Evolutionary conservation across 2,797 vertebrate genomes (phyloP), one percentile per base, ranked within the genome.

Genomic region (Balearica regulorum): DNA sequence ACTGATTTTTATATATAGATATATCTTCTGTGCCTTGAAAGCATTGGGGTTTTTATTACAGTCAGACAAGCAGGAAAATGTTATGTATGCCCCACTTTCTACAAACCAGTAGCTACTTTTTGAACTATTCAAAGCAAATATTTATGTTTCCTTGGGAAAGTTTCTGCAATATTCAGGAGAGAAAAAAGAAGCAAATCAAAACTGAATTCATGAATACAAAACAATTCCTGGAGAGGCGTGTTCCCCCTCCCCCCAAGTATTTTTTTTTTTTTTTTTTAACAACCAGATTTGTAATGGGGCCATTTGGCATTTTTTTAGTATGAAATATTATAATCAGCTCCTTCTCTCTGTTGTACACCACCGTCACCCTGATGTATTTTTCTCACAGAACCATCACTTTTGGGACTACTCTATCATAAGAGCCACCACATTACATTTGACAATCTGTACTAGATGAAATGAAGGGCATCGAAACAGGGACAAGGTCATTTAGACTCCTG

Each of bases 391-490:
- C 81, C 87, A 94, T 84, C 91, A 89, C 94, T 96, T 93, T 90
- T 68, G 77, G 73, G 89, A 96, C 90, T 96, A 73, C 70, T 97
- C 53, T 61, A 90, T 95, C 94, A 25, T 70, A 90, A 90, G 46
- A 95, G 89, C 77, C 70, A 95, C 89, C 20, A 49, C 85, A 84
- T 93, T 90, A 90, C 39, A 73, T 95, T 61, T 96, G 94, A 96
- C 94, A 97, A 86, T 82, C 85, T 89, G 89, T 44, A 93, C 84
- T 54, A 93, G 72, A 93, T 90, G 96, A 96, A 94, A 91, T 73
- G 93, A 96, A 97, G 87, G 95, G 77, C 95, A 94, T 90, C 87
- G 73, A 93, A 97, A 96, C 73, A 94, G 68, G 89, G 83, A 90
- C 89, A 96, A 97, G 95, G 97, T 96, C 92, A 82, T 82, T 88